A percentile compares a stretch with the other conserved stretches of the same genome.
These are phyloP conservation scores for Tokudaia tokunoshimensis DNA, from an alignment of 2,797 vertebrate genomes.

Conservation along the genomic window DNA sequence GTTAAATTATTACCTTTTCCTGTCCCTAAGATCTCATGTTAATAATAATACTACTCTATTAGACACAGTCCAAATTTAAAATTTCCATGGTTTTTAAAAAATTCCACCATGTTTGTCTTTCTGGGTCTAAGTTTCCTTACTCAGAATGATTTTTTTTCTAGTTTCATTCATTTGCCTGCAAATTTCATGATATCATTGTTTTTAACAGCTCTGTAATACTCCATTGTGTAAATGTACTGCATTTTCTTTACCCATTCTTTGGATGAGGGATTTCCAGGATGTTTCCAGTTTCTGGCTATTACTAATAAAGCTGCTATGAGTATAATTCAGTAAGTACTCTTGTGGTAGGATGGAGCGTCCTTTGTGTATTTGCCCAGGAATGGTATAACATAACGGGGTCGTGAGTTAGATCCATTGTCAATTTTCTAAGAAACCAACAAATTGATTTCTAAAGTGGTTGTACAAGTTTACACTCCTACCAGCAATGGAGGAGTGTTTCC, in stretches of 20 bases:
- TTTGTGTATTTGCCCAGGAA: background rate
- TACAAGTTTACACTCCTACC: background rate
- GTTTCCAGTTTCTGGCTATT: background rate
- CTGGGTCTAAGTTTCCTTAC: background rate
- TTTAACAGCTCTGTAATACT: background rate
- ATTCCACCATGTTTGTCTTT: background rate
- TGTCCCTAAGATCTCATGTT: background rate
- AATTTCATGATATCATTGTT: background rate
- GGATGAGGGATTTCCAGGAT: background rate
- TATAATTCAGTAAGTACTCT: background rate
- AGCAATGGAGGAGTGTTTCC: background rate
- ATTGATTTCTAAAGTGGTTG: background rate
- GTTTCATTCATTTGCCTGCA: background rate
- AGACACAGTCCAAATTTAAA: background rate
- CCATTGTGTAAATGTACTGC: background rate
- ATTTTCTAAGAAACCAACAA: background rate
- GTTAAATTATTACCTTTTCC: background rate
- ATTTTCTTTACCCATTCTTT: background rate
- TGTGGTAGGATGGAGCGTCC: background rate
- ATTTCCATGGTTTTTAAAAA: background rate
- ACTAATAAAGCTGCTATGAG: background rate
- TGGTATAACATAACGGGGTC: background rate
- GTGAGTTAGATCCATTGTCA: background rate
- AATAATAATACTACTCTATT: background rate
- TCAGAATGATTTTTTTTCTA: background rate